Percentiles rank a stretch among this genome's conserved stretches.
Conservation (phyloP, 2,113 vertebrate genomes). For the Phylloscopus trochiloides region DNA sequence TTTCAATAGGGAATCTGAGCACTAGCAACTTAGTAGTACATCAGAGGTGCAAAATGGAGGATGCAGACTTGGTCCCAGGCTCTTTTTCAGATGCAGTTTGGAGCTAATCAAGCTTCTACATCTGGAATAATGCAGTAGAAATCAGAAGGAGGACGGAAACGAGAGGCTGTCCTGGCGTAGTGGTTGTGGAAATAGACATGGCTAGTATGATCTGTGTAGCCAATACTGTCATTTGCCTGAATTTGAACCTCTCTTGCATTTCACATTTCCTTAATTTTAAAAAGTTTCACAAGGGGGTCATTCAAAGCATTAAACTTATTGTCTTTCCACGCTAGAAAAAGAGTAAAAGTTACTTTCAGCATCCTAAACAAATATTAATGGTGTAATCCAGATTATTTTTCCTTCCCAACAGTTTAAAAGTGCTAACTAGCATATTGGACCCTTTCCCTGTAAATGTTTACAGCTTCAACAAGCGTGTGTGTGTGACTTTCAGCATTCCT, state of each 20-base stretch:
- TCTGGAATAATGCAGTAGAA: not conserved
- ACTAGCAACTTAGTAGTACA: not conserved
- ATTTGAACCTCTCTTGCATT: not conserved
- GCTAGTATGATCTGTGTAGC: not conserved
- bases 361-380: not conserved
- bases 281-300: not conserved
- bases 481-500: not conserved
- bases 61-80: not conserved
- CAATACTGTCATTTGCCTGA: not conserved
- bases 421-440: not conserved
- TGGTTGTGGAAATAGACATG: not conserved
- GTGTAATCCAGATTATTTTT: not conserved
- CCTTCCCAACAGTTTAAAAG: not conserved
- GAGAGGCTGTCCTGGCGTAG: not conserved
- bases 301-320: not conserved
- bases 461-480: not conserved
- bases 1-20: not conserved
- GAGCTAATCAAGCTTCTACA: not conserved
- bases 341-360: not conserved
- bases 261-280: not conserved
- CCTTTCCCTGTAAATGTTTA: not conserved
- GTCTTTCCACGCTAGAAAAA: not conserved
- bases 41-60: not conserved
- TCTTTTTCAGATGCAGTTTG: not conserved
- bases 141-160: not conserved